Conservation (phyloP, 2,797 vertebrate genomes). For the Neopelma chrysocephalum region DNA sequence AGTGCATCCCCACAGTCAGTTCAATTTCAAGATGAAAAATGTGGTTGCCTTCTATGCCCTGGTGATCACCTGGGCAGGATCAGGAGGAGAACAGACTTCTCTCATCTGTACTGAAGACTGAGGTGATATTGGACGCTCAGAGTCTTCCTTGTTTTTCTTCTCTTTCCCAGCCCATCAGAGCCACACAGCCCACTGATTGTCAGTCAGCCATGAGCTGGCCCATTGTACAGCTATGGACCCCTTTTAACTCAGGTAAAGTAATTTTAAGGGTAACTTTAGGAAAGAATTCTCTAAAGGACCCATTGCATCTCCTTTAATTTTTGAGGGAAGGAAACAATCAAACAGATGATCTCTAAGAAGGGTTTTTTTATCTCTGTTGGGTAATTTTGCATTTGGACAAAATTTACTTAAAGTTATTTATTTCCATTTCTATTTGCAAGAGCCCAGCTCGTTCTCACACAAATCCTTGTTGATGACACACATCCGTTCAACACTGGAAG, state of each 20-base stretch:
- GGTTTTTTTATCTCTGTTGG: neutral
- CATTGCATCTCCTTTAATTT: neutral
- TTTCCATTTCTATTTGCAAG: constrained; percentile 11
- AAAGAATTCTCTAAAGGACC: neutral
- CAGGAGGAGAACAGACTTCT: neutral
- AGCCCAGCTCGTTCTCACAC: neutral
- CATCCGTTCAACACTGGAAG: neutral
- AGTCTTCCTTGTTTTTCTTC: neutral
- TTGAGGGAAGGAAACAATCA: neutral
- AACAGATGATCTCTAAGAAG: neutral
- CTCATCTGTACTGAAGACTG: neutral
- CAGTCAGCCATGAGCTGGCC: neutral
- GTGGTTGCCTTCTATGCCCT: neutral
- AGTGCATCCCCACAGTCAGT: neutral
- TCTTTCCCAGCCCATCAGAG: neutral
- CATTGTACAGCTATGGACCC: neutral
- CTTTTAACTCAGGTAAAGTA: neutral
- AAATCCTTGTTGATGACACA: neutral
- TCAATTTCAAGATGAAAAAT: neutral
- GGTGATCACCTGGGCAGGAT: neutral
- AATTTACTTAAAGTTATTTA: neutral
- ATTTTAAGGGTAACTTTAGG: neutral
- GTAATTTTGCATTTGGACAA: neutral
- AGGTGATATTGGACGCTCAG: neutral
- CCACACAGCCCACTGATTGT: neutral